A percentile compares a stretch with the other conserved stretches of the same genome.
phyloP scores from a whole-genome alignment of 2,797 vertebrate species.

The Otolemur crassicaudatus region DNA sequence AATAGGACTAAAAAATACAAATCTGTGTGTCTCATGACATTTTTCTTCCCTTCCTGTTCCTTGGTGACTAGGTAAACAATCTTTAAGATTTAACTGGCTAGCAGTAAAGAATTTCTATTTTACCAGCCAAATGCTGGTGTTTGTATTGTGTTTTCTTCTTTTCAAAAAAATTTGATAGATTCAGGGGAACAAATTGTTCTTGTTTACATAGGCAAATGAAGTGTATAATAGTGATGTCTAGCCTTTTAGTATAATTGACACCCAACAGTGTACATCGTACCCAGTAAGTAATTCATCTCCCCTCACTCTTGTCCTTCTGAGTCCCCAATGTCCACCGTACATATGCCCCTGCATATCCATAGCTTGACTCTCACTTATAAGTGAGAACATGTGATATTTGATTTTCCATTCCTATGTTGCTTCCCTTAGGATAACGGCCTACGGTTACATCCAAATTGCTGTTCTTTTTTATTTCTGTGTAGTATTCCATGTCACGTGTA shows the following conservation, averaged over 20 bases:
- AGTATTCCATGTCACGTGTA: not conserved
- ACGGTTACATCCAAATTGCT: not conserved
- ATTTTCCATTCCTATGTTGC: not conserved
- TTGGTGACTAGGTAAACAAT: not conserved
- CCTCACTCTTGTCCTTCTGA: not conserved
- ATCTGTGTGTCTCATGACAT: not conserved
- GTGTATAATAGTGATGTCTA: too few species aligned
- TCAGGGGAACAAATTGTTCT: too few species aligned
- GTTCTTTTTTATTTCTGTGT: not conserved
- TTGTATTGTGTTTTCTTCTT: not conserved
- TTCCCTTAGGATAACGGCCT: not conserved
- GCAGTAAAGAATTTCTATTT: not conserved
- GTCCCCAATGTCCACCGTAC: not conserved
- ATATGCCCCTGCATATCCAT: not conserved
- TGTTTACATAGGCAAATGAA: too few species aligned
- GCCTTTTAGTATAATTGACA: not conserved
- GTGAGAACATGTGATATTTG: not conserved
- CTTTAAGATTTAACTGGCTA: not conserved
- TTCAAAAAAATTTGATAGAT: too few species aligned
- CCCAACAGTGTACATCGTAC: not conserved
- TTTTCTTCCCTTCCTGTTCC: not conserved
- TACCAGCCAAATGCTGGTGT: not conserved
- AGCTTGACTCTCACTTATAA: not conserved
- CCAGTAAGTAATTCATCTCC: not conserved
- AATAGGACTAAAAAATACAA: not conserved